Evolutionary conservation across 2,113 vertebrate species (phyloP), one percentile per base, ranked within the genome.

Genomic region (Chelonoidis abingdonii): DNA sequence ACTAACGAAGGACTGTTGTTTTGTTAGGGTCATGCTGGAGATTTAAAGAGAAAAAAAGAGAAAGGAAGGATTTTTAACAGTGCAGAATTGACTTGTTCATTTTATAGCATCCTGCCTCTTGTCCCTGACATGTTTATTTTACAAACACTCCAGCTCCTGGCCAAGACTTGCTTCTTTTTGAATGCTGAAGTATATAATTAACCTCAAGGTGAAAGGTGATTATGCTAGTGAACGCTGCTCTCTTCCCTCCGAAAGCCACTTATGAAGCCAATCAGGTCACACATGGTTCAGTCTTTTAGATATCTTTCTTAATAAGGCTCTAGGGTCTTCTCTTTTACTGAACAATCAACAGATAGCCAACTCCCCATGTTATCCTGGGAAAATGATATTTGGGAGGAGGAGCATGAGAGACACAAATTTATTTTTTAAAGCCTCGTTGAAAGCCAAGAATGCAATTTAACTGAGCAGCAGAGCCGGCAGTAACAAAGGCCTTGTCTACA

Each of bases 141-240:
- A 94, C 72, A 97, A 96, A 98, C 95, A 84, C 92, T 97, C 96
- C 94, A 93, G 95, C 93, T 97, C 81, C 83, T 94, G 96, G 96
- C 96, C 94, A 88, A 88, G 88, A 93, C 93, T 93, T 83, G 83
- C 87, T 93, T 98, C 79, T 62, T 95, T 94, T 95, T 94, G 97
- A 98, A 96, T 96, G 95, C 96, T 89, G 91, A 56, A 93, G 90
- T 91, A 95, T 96, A 97, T 98, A 98, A 98, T 98, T 98, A 98
- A 98, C 78, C 93, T 98, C 96, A 98, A 98, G 98, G 98, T 98
- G 93, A 97, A 98, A 98, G 94, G 95, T 0, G 56, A 97, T 98
- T 98, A 98, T 97, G 93, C 89, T 90, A 78, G 85, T 95, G 97
- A 98, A 97, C 90, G 91, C 83, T 92, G 86, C 93, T 98, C 87